Percentiles rank a stretch among this genome's conserved stretches.
phyloP scores from a whole-genome alignment of 2,797 vertebrate genomes.

The Philypnodon macrostomus region DNA sequence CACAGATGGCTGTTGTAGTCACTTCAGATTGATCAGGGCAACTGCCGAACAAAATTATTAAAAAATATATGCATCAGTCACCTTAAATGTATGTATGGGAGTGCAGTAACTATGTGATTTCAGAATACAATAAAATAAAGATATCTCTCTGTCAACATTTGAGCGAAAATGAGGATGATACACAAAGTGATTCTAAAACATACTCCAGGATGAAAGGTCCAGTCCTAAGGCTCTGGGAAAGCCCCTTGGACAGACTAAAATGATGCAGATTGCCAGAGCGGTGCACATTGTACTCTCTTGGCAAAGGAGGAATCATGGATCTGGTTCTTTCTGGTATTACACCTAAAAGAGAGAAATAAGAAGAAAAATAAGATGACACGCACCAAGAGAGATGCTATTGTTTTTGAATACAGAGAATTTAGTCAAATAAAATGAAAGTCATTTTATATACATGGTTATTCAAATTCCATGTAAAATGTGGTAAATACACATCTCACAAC shows the following conservation, averaged over 20 bases:
- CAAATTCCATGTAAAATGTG: conserved; percentile 2
- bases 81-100: no score
- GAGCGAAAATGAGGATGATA: no score
- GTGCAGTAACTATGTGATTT: neutral
- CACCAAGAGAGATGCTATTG: no score
- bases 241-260: conserved; percentile 52
- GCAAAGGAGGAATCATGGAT: conserved; percentile 58
- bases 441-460: no score
- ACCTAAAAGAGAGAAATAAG: conserved; percentile 37
- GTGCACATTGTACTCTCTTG: conserved; percentile 51
- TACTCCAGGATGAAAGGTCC: conserved; percentile 70
- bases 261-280: conserved; percentile 57
- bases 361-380: conserved; percentile 4
- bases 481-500: conserved; percentile 25
- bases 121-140: no score
- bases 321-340: conserved; percentile 47
- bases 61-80: neutral
- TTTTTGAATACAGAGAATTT: no score
- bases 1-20: conserved; percentile 48
- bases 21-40: conserved; percentile 53
- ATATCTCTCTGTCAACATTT: no score
- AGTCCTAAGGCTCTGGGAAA: conserved; percentile 32
- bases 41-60: conserved; percentile 39
- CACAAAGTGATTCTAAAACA: no score
- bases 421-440: no score